phyloP scores from a whole-genome alignment of 2,113 vertebrate species.

The Bombycilla garrulus region DNA sequence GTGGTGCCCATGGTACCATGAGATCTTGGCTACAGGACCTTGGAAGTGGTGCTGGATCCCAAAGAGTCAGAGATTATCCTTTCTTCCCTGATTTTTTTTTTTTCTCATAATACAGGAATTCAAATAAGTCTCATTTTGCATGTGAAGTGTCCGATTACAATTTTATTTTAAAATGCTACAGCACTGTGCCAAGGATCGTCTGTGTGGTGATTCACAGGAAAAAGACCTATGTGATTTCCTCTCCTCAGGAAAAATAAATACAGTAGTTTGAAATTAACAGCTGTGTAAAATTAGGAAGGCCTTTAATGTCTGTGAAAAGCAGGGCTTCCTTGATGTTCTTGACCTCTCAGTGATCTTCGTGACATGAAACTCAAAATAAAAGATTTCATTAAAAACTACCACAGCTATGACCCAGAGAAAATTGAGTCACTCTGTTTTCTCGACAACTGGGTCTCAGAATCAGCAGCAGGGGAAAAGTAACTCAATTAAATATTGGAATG shows the following conservation, averaged over 20 bases:
- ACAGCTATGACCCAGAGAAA: not conserved
- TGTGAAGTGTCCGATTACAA: not conserved
- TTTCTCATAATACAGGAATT: not conserved
- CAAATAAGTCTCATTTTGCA: not conserved
- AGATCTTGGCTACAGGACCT: not conserved
- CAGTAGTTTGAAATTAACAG: not conserved
- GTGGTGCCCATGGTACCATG: not conserved
- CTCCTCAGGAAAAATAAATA: not conserved
- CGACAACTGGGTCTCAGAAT: not conserved
- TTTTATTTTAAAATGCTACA: not conserved
- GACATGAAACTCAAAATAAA: not conserved
- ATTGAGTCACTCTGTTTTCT: not conserved
- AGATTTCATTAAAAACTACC: not conserved
- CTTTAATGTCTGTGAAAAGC: not conserved
- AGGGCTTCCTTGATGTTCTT: not conserved
- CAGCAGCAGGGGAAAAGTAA: not conserved
- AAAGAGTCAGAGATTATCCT: fast-evolving
- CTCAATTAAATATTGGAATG: not conserved
- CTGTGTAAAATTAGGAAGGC: not conserved
- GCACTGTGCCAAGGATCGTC: not conserved
- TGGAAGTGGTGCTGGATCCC: not conserved
- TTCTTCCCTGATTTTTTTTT: not conserved
- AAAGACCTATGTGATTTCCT: not conserved
- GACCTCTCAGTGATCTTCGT: not conserved
- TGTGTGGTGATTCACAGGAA: not conserved